A percentile compares a stretch with the other conserved stretches of the same genome.
phyloP scores from a whole-genome alignment of 2,888 invertebrate genomes.

The Chorisops tibialis region DNA sequence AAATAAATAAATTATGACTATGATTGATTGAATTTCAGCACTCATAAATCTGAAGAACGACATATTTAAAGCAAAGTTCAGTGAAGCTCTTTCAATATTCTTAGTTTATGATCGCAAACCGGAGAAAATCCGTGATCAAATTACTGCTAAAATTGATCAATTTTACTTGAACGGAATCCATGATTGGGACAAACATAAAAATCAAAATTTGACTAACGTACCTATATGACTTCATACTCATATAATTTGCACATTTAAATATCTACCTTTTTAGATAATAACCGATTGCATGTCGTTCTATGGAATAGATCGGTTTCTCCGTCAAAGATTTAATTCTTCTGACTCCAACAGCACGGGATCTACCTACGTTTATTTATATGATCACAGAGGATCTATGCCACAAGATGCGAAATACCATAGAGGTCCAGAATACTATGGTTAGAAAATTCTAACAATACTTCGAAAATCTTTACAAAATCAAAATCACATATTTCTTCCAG shows the following conservation, averaged over 20 bases:
- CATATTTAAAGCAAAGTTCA: slow-evolving; percentile 2
- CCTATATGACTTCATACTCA: no score
- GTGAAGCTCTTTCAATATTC: slow-evolving; percentile 1
- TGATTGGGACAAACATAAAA: slow-evolving; percentile 7
- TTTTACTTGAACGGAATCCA: slow-evolving; percentile 1
- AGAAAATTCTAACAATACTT: neutral
- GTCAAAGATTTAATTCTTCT: neutral
- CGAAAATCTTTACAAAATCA: neutral
- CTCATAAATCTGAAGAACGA: neutral
- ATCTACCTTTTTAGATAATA: neutral
- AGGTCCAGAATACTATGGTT: slow-evolving; percentile 2
- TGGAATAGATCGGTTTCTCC: neutral
- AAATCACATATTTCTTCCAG: neutral
- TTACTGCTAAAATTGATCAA: neutral
- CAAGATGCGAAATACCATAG: neutral
- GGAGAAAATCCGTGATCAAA: neutral
- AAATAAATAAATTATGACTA: neutral
- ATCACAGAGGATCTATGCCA: neutral
- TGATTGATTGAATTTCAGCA: neutral
- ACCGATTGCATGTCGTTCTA: neutral
- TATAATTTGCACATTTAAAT: no score
- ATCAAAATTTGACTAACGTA: slow-evolving; percentile 2
- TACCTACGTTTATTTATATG: neutral
- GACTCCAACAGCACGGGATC: neutral
- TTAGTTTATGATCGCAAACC: slow-evolving; percentile 7